Evolutionary conservation across 2,888 invertebrate genomes (phyloP).

Genomic region (Pollenia labialis): DNA sequence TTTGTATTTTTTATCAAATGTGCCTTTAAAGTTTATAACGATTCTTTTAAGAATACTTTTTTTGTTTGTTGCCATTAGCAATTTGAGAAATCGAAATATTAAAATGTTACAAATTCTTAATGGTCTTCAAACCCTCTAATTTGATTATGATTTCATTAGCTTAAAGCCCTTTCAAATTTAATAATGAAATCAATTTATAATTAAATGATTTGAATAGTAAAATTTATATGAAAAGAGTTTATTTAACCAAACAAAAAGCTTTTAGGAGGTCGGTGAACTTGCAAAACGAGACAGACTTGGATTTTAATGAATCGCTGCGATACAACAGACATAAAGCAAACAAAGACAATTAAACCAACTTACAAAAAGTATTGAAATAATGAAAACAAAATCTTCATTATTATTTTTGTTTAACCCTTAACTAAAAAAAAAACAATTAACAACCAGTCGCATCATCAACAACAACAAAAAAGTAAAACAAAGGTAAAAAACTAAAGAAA

Average conservation of each 20-base stretch:
- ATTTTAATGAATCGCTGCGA: background rate
- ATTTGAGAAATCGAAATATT: too few relatives aligned
- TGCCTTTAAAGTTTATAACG: too few relatives aligned
- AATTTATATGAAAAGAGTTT: slow-evolving; percentile 2
- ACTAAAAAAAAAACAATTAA: slow-evolving; percentile 19
- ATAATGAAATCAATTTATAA: background rate
- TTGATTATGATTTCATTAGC: background rate
- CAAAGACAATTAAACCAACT: slow-evolving; percentile 28
- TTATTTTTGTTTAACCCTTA: slow-evolving; percentile 33
- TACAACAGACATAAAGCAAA: slow-evolving; percentile 8
- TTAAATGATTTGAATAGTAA: slow-evolving; percentile 12
- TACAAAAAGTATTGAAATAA: slow-evolving; percentile 15
- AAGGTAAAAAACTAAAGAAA: slow-evolving; percentile 1
- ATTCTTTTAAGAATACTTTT: too few relatives aligned
- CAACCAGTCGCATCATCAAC: slow-evolving; percentile 2
- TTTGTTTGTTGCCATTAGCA: too few relatives aligned
- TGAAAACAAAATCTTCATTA: slow-evolving; percentile 23
- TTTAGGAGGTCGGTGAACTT: slow-evolving; percentile 32
- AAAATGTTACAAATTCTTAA: too few relatives aligned
- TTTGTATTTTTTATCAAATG: too few relatives aligned
- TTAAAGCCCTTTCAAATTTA: background rate
- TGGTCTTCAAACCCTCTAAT: too few relatives aligned
- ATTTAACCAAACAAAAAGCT: slow-evolving; percentile 4
- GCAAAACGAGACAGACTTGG: slow-evolving; percentile 10
- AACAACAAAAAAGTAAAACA: background rate